phyloP scores from a whole-genome alignment of 2,888 invertebrate genomes.

The Drosophila paramelanica region DNA sequence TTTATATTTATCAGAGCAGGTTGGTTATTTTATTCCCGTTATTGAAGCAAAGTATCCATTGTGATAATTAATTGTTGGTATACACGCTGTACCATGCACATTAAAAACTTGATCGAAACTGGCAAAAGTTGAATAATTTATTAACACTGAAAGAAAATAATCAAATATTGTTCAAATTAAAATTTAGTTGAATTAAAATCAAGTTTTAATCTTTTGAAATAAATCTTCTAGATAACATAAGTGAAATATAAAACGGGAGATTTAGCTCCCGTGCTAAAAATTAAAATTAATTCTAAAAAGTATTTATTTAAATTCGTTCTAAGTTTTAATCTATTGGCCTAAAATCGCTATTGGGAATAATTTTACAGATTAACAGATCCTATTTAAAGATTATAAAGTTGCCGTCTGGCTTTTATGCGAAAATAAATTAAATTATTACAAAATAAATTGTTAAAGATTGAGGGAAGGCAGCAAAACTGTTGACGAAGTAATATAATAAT shows the following conservation, averaged over 20 bases:
- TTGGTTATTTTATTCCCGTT: neutral
- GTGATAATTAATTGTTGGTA: neutral
- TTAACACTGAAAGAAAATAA: neutral
- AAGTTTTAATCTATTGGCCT: no score
- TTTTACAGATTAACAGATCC: conserved; percentile 47
- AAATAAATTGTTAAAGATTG: conserved; percentile 19
- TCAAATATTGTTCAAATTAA: neutral
- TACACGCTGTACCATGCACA: neutral
- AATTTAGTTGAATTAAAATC: neutral
- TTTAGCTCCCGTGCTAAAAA: neutral
- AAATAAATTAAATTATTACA: conserved; percentile 1
- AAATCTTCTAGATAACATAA: neutral
- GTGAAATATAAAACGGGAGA: neutral
- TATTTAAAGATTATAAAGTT: conserved; percentile 24
- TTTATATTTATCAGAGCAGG: neutral
- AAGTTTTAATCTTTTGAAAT: neutral
- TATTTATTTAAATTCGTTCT: conserved; percentile 7
- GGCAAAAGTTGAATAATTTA: neutral
- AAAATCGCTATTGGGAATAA: conserved; percentile 1
- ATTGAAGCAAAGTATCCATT: neutral
- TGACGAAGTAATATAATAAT: neutral
- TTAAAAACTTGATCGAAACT: neutral
- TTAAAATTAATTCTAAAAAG: conserved; percentile 1
- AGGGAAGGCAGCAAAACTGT: conserved; percentile 14
- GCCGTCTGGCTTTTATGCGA: neutral